Evolutionary conservation across 1,140 invertebrate species (phyloP).

Genomic region (Drosophila teissieri): DNA sequence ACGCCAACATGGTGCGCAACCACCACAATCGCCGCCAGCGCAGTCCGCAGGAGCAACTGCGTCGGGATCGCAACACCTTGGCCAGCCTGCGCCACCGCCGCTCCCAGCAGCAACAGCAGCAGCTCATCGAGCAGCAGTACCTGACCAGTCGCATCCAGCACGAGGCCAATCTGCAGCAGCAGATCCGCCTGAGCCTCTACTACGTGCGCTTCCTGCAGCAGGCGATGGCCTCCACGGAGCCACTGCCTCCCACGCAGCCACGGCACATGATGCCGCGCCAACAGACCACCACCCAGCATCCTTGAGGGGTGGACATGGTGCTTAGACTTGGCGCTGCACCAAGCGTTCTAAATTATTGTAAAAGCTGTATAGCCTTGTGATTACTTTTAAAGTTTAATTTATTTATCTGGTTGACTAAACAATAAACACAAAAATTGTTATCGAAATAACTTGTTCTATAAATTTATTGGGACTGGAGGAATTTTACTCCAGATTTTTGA

Average conservation of each 20-base stretch:
- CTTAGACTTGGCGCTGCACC: background rate
- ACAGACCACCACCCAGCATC: constrained; percentile 21
- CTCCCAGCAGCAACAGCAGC: constrained; percentile 50
- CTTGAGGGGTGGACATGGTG: constrained; percentile 8
- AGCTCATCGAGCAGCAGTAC: constrained; percentile 55
- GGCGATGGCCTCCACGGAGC: constrained; percentile 25
- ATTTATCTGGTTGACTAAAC: constrained; percentile 48
- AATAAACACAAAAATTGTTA: constrained; percentile 53
- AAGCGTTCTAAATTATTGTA: constrained; percentile 3
- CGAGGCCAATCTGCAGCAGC: constrained; percentile 53
- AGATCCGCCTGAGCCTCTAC: constrained; percentile 63
- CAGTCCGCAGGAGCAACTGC: constrained; percentile 62
- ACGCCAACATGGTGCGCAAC: constrained; percentile 58
- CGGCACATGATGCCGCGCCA: constrained; percentile 5
- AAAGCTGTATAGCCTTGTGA: constrained; percentile 37
- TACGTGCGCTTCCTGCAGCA: constrained; percentile 63
- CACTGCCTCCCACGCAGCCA: constrained; percentile 16
- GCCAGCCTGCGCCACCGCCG: constrained; percentile 57
- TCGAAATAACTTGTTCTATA: background rate
- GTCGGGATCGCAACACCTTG: constrained; percentile 58
- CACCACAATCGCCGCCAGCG: constrained; percentile 43
- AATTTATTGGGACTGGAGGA: no score
- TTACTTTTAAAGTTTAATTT: constrained; percentile 52
- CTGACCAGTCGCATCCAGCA: constrained; percentile 41
- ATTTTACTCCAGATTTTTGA: no score